phyloP scores from a whole-genome alignment of 1,140 invertebrate species.

The Heterodera schachtii region DNA sequence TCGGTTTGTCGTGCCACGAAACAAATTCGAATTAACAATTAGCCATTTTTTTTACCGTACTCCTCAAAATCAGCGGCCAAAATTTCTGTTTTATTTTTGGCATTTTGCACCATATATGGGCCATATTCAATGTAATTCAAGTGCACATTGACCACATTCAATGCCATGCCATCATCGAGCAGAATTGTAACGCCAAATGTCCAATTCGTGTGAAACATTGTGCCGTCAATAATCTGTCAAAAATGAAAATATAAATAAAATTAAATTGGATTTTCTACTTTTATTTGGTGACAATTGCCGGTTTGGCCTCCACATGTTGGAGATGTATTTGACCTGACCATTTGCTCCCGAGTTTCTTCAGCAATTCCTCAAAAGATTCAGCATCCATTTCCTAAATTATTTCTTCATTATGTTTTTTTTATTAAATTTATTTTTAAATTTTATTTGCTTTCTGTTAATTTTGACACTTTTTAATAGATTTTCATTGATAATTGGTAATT shows the following conservation, averaged over 20 bases:
- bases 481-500: no score
- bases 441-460: no score
- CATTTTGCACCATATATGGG: neutral
- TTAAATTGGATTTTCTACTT: neutral
- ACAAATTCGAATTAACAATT: no score
- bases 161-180: neutral
- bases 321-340: constrained; percentile 11
- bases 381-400: constrained; percentile 1
- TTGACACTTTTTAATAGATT: no score
- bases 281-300: constrained; percentile 1
- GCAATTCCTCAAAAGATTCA: neutral
- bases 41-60: neutral
- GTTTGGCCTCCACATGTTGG: neutral
- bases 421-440: no score
- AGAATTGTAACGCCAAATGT: neutral
- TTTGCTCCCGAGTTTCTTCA: constrained; percentile 3
- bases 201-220: neutral
- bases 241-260: neutral
- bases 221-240: neutral
- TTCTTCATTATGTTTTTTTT: no score
- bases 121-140: constrained; percentile 10
- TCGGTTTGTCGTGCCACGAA: no score
- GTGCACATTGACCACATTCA: neutral
- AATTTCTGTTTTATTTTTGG: neutral
- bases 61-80: neutral